Percentiles rank a stretch among this genome's conserved stretches.
Conservation (phyloP, 2,797 vertebrate genomes). For the Miichthys miiuy region DNA sequence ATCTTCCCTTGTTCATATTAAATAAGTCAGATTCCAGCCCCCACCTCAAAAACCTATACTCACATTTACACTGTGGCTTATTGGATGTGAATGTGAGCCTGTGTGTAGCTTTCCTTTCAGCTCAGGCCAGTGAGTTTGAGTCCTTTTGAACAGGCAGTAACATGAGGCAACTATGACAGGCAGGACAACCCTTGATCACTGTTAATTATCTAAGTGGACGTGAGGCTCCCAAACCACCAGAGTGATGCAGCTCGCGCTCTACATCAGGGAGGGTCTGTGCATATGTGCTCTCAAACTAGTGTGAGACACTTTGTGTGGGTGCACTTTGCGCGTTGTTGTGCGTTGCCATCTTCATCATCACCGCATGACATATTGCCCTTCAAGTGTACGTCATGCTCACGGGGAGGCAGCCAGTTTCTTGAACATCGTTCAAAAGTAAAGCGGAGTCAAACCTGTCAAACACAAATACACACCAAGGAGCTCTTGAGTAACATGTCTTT, state of each 20-base stretch:
- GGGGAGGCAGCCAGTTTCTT: conserved; percentile 37
- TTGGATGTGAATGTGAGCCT: conserved; percentile 80
- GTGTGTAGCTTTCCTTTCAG: conserved; percentile 80
- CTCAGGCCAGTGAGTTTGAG: conserved; percentile 82
- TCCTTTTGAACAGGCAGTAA: conserved; percentile 83
- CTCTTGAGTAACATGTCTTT: conserved; percentile 57
- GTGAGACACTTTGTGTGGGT: conserved; percentile 30
- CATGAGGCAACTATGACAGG: conserved; percentile 81
- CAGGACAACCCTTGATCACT: conserved; percentile 84
- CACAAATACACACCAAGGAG: conserved; percentile 51
- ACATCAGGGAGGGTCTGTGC: conserved; percentile 47
- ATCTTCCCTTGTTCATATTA: conserved; percentile 82
- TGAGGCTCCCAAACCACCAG: conserved; percentile 77
- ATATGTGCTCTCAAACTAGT: conserved; percentile 34
- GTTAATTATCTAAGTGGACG: conserved; percentile 83
- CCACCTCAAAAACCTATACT: conserved; percentile 72
- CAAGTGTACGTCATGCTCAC: conserved; percentile 47
- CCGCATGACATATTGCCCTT: conserved; percentile 62
- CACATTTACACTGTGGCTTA: conserved; percentile 69
- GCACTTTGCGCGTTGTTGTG: conserved; percentile 30
- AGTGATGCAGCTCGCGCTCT: conserved; percentile 55
- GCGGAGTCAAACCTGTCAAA: conserved; percentile 66
- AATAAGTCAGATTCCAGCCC: conserved; percentile 80
- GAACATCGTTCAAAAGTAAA: conserved; percentile 45
- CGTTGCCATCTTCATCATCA: conserved; percentile 16